Evolutionary conservation across 2,888 invertebrate genomes (phyloP), one percentile per base, ranked within the genome.

Genomic region (Ormia ochracea): DNA sequence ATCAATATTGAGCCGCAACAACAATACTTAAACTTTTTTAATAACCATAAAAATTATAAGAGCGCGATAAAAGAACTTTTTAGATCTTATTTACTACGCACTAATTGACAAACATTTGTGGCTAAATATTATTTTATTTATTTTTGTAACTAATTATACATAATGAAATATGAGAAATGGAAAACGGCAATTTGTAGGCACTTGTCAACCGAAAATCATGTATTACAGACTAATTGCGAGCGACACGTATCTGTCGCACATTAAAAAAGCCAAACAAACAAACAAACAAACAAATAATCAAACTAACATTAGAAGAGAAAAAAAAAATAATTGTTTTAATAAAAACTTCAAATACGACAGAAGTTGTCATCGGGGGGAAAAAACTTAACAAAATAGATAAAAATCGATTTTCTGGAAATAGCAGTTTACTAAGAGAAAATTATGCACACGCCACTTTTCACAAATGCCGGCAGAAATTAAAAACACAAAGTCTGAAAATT

Each of bases 131-230:
- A 21, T 28, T 14, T 23, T 17, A 28, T 36, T 63, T 31, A 23
- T 17, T 23, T 63, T 48, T 31, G 31, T 3, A 26, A 26, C 59
- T 66, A 75, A 75, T 72, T 80, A 80, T 38, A 66, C 41, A 23
- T 28, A 58, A 54, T 41, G 59, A 65, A 69, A 75, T 59, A 70
- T 74, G 59, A 69, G 69, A 66, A 75, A 66, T 41, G 65, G 52
- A 70, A 65, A 54, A 54, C 41, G 48, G 43, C 72, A 80, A 76
- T 76, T 80, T 68, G 76, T 73, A 72, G 76, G 63, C 76, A 76
- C 73, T 73, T 80, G 80, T 80, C 80, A 80, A 68, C 76, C 36
- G 14, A 66, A 73, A 54, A 52, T 66, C 72, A 38, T 72, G 41
- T 50, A 59, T 59, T 38, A 72, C 52, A 43, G 43, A 63, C 73